Evolutionary conservation across 2,888 invertebrate species (phyloP).

Genomic region (Acrobeloides nanus): DNA sequence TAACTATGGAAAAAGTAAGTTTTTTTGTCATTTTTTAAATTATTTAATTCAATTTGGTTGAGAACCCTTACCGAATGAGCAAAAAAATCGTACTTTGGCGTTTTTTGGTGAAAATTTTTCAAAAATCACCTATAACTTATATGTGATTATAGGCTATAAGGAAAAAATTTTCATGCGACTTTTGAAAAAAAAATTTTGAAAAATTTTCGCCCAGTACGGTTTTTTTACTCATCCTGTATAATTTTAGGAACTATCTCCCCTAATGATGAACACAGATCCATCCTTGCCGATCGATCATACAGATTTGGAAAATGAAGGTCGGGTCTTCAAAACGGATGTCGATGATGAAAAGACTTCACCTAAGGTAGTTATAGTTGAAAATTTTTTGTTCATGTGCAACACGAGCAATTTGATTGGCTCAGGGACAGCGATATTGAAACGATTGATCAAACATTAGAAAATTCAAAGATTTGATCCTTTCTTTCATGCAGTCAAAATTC

Average conservation of each 20-base stretch:
- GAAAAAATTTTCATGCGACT: conserved; percentile 5
- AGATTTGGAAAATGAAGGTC: conserved; percentile 38
- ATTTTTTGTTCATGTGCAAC: neutral
- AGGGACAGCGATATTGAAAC: conserved; percentile 9
- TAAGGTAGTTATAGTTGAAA: neutral
- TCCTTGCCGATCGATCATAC: conserved; percentile 35
- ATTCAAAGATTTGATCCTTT: conserved; percentile 1
- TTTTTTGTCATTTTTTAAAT: conserved; percentile 1
- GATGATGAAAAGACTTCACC: neutral
- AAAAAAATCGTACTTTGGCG: conserved; percentile 8
- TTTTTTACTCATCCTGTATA: conserved; percentile 1
- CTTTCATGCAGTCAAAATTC: no score
- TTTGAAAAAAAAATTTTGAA: no score
- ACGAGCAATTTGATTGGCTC: conserved; percentile 3
- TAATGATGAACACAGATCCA: conserved; percentile 50
- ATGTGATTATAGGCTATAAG: neutral
- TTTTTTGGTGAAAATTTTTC: neutral
- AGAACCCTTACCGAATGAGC: no score
- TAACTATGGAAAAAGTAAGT: conserved; percentile 57
- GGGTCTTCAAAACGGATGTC: conserved; percentile 2
- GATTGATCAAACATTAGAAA: neutral
- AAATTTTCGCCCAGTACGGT: no score
- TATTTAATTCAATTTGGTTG: no score
- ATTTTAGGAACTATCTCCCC: conserved; percentile 58
- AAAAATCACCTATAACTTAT: no score